Percentiles rank a stretch among this genome's conserved stretches.
Conservation (phyloP, 2,113 vertebrate species). For the Scytalopus superciliaris region DNA sequence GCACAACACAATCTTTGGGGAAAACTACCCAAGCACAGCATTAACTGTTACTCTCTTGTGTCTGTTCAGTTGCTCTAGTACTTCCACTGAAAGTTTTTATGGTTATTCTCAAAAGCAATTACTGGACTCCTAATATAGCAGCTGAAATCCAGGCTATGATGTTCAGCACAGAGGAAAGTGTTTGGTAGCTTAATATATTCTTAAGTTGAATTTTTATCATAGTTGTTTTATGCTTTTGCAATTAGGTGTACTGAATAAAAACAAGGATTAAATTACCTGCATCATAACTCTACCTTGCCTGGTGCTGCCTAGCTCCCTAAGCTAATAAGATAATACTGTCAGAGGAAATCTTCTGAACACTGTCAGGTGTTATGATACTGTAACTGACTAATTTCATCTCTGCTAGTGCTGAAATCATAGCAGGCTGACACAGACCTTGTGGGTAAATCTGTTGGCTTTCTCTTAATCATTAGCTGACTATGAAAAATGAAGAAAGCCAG, state of each 20-base stretch:
- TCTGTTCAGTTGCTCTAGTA: not conserved
- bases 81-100: not conserved
- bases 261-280: not conserved
- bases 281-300: not conserved
- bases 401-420: not conserved
- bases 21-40: not conserved
- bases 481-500: not conserved
- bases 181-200: not conserved
- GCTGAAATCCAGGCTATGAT: not conserved
- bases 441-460: not conserved
- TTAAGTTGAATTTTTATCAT: not conserved
- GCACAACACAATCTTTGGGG: not conserved
- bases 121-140: not conserved
- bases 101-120: not conserved
- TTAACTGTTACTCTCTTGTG: not conserved
- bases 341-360: not conserved
- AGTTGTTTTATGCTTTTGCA: not conserved
- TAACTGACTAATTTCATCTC: not conserved
- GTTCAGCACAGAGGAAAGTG: not conserved
- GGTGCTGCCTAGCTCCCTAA: not conserved
- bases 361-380: not conserved
- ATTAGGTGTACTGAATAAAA: not conserved
- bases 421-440: not conserved
- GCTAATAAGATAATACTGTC: not conserved
- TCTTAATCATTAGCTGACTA: not conserved